Conservation (phyloP, 2,888 invertebrate genomes). For the Sinodicranocentrus sp. region DNA sequence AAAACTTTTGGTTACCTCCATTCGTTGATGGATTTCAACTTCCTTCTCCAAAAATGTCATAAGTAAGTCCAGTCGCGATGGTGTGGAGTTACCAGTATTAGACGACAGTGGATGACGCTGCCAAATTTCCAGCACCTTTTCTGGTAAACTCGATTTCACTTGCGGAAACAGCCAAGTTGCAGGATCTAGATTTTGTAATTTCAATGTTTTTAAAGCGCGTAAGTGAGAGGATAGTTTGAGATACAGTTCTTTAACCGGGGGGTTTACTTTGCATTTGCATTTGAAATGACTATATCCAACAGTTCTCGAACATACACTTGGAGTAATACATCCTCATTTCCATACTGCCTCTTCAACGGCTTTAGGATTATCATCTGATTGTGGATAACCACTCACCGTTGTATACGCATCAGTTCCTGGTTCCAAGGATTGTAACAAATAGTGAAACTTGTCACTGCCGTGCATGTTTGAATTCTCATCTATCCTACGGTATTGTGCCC, state of each 20-base stretch:
- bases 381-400: neutral
- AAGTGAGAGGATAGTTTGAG: slow-evolving; percentile 53
- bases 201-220: slow-evolving; percentile 43
- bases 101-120: slow-evolving; percentile 36
- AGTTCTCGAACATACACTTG: slow-evolving; percentile 1
- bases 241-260: slow-evolving; percentile 16
- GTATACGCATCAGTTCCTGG: neutral
- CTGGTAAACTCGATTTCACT: slow-evolving; percentile 77
- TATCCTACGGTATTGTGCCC: slow-evolving; percentile 76
- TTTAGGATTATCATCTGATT: neutral
- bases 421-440: neutral
- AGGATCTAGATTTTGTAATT: slow-evolving; percentile 41
- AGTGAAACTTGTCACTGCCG: slow-evolving; percentile 1
- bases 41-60: slow-evolving; percentile 41
- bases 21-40: slow-evolving; percentile 20
- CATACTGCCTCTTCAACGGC: neutral
- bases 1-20: slow-evolving; percentile 1
- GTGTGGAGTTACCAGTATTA: neutral
- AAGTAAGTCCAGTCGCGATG: slow-evolving; percentile 24
- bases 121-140: slow-evolving; percentile 76
- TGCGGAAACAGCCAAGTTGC: slow-evolving; percentile 67
- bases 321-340: neutral
- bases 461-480: slow-evolving; percentile 69
- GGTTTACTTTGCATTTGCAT: slow-evolving; percentile 5
- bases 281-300: neutral